Base-by-base conservation (phyloP, 1,140 invertebrate species). In the Batillaria attramentaria region DNA sequence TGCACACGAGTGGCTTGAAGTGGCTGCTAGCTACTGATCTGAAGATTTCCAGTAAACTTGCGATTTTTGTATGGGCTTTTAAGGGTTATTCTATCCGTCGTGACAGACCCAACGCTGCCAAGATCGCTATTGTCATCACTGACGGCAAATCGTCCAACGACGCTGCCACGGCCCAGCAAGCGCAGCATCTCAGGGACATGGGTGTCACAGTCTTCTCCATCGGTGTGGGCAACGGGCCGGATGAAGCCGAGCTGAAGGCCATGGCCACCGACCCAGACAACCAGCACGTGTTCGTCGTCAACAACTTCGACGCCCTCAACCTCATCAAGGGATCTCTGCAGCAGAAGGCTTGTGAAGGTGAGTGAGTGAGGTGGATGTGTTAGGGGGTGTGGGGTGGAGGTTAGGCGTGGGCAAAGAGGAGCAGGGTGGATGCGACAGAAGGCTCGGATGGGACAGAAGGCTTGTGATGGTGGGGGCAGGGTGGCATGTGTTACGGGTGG, bases 181-280 rank as follows among this genome's bases (percentile, higher is more conserved):
- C 86, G 82, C 37, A 79, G 81, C 43, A 70, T 79, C 72, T 85
- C 72, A 13, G 83, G 77, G 81, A 81, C 79, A 74, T 78, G 43
- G 86, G 87, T 13, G 82, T 88, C 43, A 90, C 82, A 0, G 81
- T 90, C 6, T 84, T 89, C 72, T 83, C 86, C 37, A 81, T 90
- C 57, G 89, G 89, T 41, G 84, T 89, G 35, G 87, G 87, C n/a
- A 62, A 62, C 16, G 82, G 82, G 18, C 76, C 82, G 8, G 79
- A 83, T 16, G 70, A 74, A 43, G 28, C 80, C 6, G 87, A 89
- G 76, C 80, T 88, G 10, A 82, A 87, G 54, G 73, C 80, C 16
- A 88, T 89, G 65, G 87, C 87, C 69, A 87, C 86, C 6, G 86
- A 88, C 66, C 86, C 87, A 24, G 85, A 87, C 77, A 85, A 77